phyloP scores from a whole-genome alignment of 1,140 invertebrate species.

The Lucilia sericata region DNA sequence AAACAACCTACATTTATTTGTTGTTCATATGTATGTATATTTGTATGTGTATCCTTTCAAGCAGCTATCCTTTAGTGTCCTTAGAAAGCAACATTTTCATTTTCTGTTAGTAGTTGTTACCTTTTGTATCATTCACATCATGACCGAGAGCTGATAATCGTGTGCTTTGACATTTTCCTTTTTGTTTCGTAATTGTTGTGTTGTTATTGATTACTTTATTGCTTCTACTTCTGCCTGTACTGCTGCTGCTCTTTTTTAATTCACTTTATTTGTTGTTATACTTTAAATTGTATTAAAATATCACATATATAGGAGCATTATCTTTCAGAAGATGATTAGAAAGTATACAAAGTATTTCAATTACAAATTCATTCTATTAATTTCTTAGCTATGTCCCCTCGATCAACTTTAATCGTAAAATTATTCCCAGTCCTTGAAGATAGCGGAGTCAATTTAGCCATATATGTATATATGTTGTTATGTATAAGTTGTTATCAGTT shows the following conservation, averaged over 20 bases:
- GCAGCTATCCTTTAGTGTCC: background rate
- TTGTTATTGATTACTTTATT: conserved; percentile 55
- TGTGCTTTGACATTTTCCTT: conserved; percentile 67
- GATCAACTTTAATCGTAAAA: no score
- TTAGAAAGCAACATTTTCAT: background rate
- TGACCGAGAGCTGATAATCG: conserved; percentile 56
- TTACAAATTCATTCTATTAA: no score
- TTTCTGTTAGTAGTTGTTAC: background rate
- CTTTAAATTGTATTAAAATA: background rate
- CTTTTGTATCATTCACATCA: conserved; percentile 29
- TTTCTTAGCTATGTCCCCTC: no score
- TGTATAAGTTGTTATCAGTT: no score
- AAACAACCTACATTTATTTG: background rate
- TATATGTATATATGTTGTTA: no score
- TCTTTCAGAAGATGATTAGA: background rate
- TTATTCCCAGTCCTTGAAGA: no score
- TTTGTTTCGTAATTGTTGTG: conserved; percentile 67
- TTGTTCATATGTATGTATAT: background rate
- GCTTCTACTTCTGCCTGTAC: background rate
- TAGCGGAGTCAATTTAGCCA: no score
- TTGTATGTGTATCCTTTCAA: background rate
- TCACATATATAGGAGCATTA: background rate
- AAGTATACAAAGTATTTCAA: no score
- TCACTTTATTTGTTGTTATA: background rate
- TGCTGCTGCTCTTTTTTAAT: conserved; percentile 1